phyloP scores from a whole-genome alignment of 2,797 vertebrate genomes.

The Anabacerthia variegaticeps region DNA sequence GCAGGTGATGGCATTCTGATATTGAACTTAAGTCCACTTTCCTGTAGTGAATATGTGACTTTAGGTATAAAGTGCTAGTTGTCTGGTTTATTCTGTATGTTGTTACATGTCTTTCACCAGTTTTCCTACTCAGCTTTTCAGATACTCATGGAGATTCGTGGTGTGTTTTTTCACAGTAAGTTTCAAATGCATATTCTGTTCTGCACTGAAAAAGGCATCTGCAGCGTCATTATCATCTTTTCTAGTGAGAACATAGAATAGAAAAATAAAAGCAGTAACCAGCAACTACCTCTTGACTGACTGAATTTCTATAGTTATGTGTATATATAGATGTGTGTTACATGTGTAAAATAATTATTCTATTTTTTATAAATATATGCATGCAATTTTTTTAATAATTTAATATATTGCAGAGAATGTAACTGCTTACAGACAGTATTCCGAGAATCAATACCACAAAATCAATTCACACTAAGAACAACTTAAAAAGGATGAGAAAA shows the following conservation, averaged over 20 bases:
- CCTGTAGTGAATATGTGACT: background rate
- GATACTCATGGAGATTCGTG: background rate
- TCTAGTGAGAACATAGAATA: background rate
- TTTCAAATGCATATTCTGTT: background rate
- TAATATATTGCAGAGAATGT: background rate
- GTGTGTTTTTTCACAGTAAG: background rate
- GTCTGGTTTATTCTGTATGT: background rate
- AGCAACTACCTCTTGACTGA: background rate
- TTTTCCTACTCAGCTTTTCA: background rate
- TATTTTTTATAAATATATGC: background rate
- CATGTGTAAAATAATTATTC: background rate
- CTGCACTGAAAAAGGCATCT: background rate
- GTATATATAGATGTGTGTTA: background rate
- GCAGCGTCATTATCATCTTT: background rate
- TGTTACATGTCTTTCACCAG: background rate
- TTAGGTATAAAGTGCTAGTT: background rate
- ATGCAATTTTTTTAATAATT: background rate
- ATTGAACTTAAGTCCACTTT: background rate
- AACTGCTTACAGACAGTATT: background rate
- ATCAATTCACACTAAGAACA: slow-evolving; percentile 34
- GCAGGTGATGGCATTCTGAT: background rate
- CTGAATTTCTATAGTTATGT: background rate
- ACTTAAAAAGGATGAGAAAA: slow-evolving; percentile 24
- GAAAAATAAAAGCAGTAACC: background rate
- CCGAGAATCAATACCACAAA: slow-evolving; percentile 19